Conservation (phyloP, 2,113 vertebrate species). For the Pangasianodon gigas region DNA sequence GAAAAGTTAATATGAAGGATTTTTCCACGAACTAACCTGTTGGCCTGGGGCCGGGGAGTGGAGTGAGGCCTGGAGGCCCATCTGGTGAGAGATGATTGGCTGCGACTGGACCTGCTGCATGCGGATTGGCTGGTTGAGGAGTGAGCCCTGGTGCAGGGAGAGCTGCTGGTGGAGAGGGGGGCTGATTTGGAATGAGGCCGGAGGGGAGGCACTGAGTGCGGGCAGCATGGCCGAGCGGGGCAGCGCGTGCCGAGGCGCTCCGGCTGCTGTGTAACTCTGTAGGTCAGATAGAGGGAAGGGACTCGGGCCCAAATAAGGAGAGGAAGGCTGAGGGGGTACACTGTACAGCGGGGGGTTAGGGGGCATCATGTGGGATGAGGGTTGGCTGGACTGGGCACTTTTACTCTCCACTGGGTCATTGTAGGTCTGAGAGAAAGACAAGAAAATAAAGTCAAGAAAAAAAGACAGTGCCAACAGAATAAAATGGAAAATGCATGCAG, state of each 20-base stretch:
- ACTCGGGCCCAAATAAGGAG: slow-evolving; percentile 86
- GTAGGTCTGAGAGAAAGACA: slow-evolving; percentile 77
- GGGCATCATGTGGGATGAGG: slow-evolving; percentile 91
- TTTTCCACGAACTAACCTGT: slow-evolving; percentile 78
- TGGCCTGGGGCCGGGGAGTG: slow-evolving; percentile 92
- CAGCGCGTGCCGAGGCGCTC: slow-evolving; percentile 85
- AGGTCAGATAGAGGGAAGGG: slow-evolving; percentile 90
- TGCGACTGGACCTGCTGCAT: slow-evolving; percentile 95
- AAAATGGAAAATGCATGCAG: too few species aligned
- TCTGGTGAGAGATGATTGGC: slow-evolving; percentile 91
- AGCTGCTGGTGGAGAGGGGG: slow-evolving; percentile 95
- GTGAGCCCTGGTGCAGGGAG: slow-evolving; percentile 89
- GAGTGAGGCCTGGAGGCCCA: slow-evolving; percentile 94
- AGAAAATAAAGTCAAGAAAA: not conserved
- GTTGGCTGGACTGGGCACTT: slow-evolving; percentile 80
- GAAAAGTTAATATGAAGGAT: not conserved
- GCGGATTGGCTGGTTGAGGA: slow-evolving; percentile 92
- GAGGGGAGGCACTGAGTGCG: slow-evolving; percentile 92
- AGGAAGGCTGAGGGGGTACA: slow-evolving; percentile 86
- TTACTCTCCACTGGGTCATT: slow-evolving; percentile 88
- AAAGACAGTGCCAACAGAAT: not conserved
- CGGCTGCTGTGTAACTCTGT: slow-evolving; percentile 87
- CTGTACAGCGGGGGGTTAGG: slow-evolving; percentile 89
- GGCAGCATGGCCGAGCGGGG: slow-evolving; percentile 90
- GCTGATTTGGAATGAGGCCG: slow-evolving; percentile 93